Base-by-base conservation (phyloP, 2,113 vertebrate genomes). In the Fregata magnificens region DNA sequence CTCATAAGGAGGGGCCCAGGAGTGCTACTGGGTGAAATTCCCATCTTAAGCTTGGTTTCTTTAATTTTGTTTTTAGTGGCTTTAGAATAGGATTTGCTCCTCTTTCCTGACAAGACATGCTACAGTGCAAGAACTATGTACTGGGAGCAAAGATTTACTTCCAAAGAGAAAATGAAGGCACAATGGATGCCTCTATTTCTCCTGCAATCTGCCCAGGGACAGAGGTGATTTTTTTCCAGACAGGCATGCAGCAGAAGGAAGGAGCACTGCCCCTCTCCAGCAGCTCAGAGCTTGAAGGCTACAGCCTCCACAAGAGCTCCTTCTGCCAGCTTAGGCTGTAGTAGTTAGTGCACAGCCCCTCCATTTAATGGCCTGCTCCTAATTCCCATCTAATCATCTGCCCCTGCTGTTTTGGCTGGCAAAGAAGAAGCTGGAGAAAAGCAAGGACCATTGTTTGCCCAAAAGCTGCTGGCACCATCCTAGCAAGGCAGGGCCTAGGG, bases 161-260 rank as follows among this genome's bases (percentile, higher is more conserved):
- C 49, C 45, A 31, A 44, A 32, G 56, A 40, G 63, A 16, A 6
- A n/a, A 32, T 0, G 22, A 16, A 53, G 66, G 77, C 45, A n/a
- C 63, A 55, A 31, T 13, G 91, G 74, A 28, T 44, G 65, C 70
- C 65, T 56, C 65, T 7, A 0, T 11, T 4, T 22, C 52, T 78
- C 9, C 77, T 4, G 36, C 12, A 45, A 34, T 26, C 83, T 29
- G 45, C 45, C 1, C 6, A 1, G 34, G 31, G 10, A 1, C 0
- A 3, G 38, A 29, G 69, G n/a, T 6, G 50, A 4, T 1, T 58
- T 29, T 21, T 21, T 22, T 11, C 31, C 34, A 6, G 63, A 8
- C 5, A 7, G 20, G 44, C 7, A 1, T 5, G 17, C 16, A 55
- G 26, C 40, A n/a, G 78, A 8, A 42, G 63, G 61, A 55, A n/a